Percentiles rank a stretch among this genome's conserved stretches.
Evolutionary conservation across 2,888 invertebrate genomes (phyloP).

Genomic region (Anthoptus insignis): DNA sequence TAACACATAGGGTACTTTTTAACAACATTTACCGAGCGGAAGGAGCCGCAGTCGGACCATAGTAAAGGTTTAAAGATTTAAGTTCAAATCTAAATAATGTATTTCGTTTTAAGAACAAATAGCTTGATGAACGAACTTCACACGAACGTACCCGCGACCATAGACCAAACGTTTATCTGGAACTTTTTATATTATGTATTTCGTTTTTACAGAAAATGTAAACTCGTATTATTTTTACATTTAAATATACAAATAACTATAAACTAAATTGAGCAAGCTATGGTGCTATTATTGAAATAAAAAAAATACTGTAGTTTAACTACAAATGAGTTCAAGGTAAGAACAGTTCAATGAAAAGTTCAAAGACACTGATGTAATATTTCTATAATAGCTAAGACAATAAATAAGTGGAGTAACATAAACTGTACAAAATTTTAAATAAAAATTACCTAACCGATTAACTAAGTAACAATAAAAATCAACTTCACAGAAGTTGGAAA

Average conservation of each 20-base stretch:
- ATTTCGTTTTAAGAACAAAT: too few species aligned
- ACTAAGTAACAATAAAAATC: not conserved
- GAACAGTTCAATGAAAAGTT: not conserved
- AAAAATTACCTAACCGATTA: not conserved
- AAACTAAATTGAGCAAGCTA: not conserved
- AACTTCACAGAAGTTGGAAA: slow-evolving; percentile 15
- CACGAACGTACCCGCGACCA: too few species aligned
- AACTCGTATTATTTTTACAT: not conserved
- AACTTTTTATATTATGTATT: too few species aligned
- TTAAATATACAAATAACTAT: not conserved
- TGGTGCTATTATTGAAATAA: not conserved
- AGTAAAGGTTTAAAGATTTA: too few species aligned
- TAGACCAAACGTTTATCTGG: too few species aligned
- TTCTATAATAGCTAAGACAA: not conserved
- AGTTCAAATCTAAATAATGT: too few species aligned
- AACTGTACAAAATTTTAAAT: not conserved
- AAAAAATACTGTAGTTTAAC: not conserved
- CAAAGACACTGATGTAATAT: slow-evolving; percentile 16
- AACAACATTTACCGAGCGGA: too few species aligned
- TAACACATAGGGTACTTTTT: too few species aligned
- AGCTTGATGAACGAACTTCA: too few species aligned
- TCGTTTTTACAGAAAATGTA: not conserved
- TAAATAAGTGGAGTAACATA: not conserved
- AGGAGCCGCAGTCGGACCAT: too few species aligned
- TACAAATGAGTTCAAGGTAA: slow-evolving; percentile 15